phyloP scores from a whole-genome alignment of 2,113 vertebrate species.

The Pluvianellus socialis region DNA sequence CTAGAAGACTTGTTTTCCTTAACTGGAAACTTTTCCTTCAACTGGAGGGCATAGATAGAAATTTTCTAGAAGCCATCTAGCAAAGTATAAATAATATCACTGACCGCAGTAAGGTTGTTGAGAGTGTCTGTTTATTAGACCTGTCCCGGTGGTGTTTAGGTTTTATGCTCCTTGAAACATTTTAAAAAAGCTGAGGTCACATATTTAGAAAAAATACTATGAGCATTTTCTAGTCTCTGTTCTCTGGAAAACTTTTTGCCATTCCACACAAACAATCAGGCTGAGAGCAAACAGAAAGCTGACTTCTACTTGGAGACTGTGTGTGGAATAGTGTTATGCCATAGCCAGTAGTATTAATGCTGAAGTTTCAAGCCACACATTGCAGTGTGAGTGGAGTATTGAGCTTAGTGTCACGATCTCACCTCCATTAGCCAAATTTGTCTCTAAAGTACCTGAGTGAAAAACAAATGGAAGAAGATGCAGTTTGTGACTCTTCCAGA shows the following conservation, averaged over 20 bases:
- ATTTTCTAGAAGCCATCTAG: background rate
- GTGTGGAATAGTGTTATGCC: background rate
- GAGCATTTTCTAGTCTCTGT: background rate
- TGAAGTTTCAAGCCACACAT: background rate
- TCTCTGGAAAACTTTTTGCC: background rate
- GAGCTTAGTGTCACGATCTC: background rate
- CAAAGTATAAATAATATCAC: background rate
- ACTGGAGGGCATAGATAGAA: background rate
- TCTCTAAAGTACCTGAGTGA: background rate
- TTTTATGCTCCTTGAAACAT: background rate
- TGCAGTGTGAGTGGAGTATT: background rate
- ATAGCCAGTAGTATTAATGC: background rate
- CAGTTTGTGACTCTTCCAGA: background rate
- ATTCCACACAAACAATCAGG: background rate
- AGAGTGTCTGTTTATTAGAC: background rate
- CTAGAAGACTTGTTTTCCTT: background rate
- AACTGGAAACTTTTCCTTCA: background rate
- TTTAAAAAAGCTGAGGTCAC: background rate
- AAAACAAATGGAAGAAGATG: background rate
- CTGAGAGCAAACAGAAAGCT: background rate
- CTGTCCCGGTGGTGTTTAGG: background rate
- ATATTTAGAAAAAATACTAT: background rate
- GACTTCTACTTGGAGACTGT: background rate
- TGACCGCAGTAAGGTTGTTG: background rate
- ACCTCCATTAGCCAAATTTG: background rate